phyloP scores from a whole-genome alignment of 2,888 invertebrate species.

The Apotomis betuletana region DNA sequence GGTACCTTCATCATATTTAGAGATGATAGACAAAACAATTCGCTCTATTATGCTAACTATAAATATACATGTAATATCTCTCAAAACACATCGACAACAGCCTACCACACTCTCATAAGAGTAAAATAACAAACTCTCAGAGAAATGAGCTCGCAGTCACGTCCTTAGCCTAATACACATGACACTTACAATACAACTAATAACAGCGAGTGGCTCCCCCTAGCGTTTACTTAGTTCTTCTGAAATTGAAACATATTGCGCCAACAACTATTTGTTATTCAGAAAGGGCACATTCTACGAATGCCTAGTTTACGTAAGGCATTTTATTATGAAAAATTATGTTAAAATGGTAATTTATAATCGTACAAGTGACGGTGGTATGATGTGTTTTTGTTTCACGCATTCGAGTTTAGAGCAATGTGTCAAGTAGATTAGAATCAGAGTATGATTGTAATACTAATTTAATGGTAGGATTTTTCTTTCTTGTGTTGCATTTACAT shows the following conservation, averaged over 20 bases:
- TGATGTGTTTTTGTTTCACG: slow-evolving; percentile 23
- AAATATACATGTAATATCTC: neutral
- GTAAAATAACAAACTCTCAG: slow-evolving; percentile 30
- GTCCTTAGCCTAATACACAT: slow-evolving; percentile 35
- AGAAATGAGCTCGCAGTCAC: slow-evolving; percentile 32
- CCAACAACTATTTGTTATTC: slow-evolving; percentile 41
- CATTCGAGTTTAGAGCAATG: slow-evolving; percentile 16
- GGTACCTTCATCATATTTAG: too few species aligned
- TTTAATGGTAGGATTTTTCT: neutral
- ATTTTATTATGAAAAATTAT: slow-evolving; percentile 36
- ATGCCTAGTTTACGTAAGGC: slow-evolving; percentile 30
- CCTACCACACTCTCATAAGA: slow-evolving; percentile 22
- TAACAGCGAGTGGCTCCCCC: slow-evolving; percentile 37
- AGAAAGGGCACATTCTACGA: slow-evolving; percentile 38
- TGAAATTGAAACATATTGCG: slow-evolving; percentile 42
- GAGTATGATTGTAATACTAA: slow-evolving; percentile 27
- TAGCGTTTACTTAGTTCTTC: slow-evolving; percentile 36
- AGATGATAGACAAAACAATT: too few species aligned
- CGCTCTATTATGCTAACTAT: neutral
- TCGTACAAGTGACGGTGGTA: slow-evolving; percentile 28
- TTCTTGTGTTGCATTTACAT: neutral
- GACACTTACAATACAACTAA: slow-evolving; percentile 41
- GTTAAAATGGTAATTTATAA: slow-evolving; percentile 35
- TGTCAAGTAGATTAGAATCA: slow-evolving; percentile 34
- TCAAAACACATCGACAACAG: slow-evolving; percentile 3